A percentile compares a stretch with the other conserved stretches of the same genome.
These are phyloP conservation scores for Gastrophysa polygoni DNA, from an alignment of 2,888 invertebrate species.

Conservation along the genomic window DNA sequence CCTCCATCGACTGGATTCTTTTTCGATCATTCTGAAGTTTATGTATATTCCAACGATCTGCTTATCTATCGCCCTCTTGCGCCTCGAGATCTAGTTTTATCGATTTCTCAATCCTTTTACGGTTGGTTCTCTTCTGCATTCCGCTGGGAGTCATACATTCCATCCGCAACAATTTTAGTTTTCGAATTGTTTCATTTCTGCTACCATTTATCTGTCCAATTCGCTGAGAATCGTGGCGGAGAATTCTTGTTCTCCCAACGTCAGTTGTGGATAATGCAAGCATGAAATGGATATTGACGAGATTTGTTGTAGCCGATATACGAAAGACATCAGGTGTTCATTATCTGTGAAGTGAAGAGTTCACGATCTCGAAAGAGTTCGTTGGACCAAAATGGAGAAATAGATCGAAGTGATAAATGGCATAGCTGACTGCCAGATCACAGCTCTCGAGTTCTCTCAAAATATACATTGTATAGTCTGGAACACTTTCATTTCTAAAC, in stretches of 20 bases:
- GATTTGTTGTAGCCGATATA: too few species aligned
- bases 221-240: not conserved
- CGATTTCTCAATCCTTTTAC: not conserved
- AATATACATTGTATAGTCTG: too few species aligned
- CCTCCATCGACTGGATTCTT: not conserved
- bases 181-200: conserved; percentile 13
- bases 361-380: too few species aligned
- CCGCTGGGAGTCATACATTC: conserved; percentile 22
- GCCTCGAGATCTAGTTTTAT: not conserved
- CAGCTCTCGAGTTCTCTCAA: too few species aligned
- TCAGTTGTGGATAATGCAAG: not conserved
- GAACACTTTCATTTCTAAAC: too few species aligned
- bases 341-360: too few species aligned
- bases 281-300: too few species aligned
- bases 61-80: not conserved
- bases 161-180: conserved; percentile 24
- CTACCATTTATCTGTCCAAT: conserved; percentile 13
- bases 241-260: not conserved
- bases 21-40: too few species aligned
- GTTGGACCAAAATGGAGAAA: too few species aligned
- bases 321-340: too few species aligned
- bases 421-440: too few species aligned
- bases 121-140: not conserved
- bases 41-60: not conserved
- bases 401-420: too few species aligned